Evolutionary conservation across 2,888 invertebrate genomes (phyloP).

Genomic region (Scotopteryx bipunctaria): DNA sequence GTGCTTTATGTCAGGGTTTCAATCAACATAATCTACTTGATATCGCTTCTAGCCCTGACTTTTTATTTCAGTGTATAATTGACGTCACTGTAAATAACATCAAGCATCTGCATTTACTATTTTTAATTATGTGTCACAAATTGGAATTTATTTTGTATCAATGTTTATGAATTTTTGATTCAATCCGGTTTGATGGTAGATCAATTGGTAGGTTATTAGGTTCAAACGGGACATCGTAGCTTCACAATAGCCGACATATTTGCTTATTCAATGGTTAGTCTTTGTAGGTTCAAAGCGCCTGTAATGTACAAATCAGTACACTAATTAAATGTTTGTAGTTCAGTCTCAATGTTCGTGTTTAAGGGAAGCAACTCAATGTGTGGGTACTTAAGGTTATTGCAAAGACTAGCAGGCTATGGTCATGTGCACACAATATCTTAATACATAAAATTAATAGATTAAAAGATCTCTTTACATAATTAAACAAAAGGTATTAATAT

Average conservation of each 20-base stretch:
- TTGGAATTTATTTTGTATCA: conserved; percentile 11
- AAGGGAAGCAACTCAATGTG: conserved; percentile 5
- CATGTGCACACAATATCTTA: conserved; percentile 10
- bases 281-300: conserved; percentile 20
- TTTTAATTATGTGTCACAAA: conserved; percentile 43
- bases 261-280: conserved; percentile 4
- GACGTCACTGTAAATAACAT: conserved; percentile 39
- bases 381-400: conserved; percentile 9
- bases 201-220: background rate
- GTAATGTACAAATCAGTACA: conserved; percentile 27
- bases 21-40: background rate
- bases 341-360: conserved; percentile 8
- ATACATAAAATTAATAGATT: conserved; percentile 5
- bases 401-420: conserved; percentile 1
- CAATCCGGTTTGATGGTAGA: background rate
- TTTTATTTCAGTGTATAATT: conserved; percentile 12
- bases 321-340: conserved; percentile 12
- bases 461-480: conserved; percentile 12
- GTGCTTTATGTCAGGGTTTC: conserved; percentile 16
- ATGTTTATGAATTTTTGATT: conserved; percentile 10
- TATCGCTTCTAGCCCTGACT: background rate
- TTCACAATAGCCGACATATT: background rate
- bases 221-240: background rate
- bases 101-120: conserved; percentile 58
- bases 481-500: conserved; percentile 8